Evolutionary conservation across 2,888 invertebrate genomes (phyloP), one percentile per base, ranked within the genome.

Genomic region (Caenorhabditis plicata): DNA sequence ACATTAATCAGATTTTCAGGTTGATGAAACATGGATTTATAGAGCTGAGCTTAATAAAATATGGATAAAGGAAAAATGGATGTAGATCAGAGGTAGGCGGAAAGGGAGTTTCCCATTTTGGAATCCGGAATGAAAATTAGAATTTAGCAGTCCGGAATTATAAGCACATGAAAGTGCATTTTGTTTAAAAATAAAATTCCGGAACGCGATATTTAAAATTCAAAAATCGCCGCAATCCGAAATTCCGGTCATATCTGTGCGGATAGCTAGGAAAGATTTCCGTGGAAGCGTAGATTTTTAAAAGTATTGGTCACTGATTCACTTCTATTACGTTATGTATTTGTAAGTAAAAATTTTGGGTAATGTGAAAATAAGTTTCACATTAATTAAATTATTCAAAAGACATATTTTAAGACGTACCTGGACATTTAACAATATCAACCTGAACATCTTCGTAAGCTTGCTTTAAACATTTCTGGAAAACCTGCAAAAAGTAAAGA

Each of bases 231-330:
- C 19, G 46, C 19, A 46, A 52, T 9, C 31, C 40, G 1, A 52
- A 46, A 15, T 52, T 46, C 22, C 52, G 45, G 8, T 23, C 20
- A 19, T 46, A 52, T 22, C 45, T 52, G 29, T n/a, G n/a, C n/a
- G n/a, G n/a, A n/a, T n/a, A n/a, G n/a, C n/a, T n/a, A n/a, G n/a
- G n/a, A n/a, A n/a, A n/a, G n/a, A n/a, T n/a, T n/a, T n/a, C n/a
- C n/a, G n/a, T n/a, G n/a, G n/a, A n/a, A n/a, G n/a, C n/a, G n/a
- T n/a, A n/a, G n/a, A n/a, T n/a, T n/a, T 15, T 35, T n/a, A 52
- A 52, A 25, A 46, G 45, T 45, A 39, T 39, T 27, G 52, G 46
- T 17, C 46, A 52, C 13, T 27, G 52, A n/a, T 52, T 52, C 52
- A 52, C 45, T 13, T 45, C 52, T 3, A 5, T 52, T 2, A 45